These are phyloP conservation scores for Ctenodactylus gundi DNA, from an alignment of 2,113 vertebrate genomes.

Conservation along the genomic window DNA sequence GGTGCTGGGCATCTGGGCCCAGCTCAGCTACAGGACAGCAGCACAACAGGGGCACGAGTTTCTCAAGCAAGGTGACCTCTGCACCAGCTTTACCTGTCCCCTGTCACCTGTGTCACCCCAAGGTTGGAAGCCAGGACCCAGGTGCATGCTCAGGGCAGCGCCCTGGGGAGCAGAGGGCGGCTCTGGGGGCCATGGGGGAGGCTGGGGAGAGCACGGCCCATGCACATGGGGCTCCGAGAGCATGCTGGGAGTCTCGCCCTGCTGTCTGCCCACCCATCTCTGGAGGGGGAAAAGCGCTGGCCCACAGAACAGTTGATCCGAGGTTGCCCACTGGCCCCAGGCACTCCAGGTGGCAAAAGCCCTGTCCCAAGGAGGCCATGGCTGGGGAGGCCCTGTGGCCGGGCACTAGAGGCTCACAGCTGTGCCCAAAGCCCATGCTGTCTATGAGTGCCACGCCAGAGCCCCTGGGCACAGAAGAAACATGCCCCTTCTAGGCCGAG, in stretches of 20 bases:
- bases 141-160: slow-evolving; percentile 62
- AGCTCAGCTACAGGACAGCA: not conserved
- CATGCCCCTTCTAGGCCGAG: not conserved
- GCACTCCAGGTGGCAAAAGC: not conserved
- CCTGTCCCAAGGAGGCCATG: not conserved
- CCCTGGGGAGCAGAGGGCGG: slow-evolving; percentile 52
- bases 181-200: not conserved
- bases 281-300: not conserved
- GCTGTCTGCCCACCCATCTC: not conserved
- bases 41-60: accelerated
- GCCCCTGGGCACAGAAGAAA: accelerated
- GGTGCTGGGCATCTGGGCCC: not conserved
- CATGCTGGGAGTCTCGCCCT: not conserved
- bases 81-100: not conserved
- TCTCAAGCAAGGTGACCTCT: not conserved
- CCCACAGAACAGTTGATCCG: not conserved
- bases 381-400: not conserved
- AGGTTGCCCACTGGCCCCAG: not conserved
- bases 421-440: not conserved
- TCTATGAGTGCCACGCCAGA: accelerated
- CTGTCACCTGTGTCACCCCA: too few species aligned
- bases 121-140: slow-evolving; percentile 63
- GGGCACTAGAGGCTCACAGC: not conserved
- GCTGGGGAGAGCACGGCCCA: not conserved
- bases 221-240: too few species aligned